phyloP scores from a whole-genome alignment of 2,888 invertebrate species.

The Diloba caeruleocephala region DNA sequence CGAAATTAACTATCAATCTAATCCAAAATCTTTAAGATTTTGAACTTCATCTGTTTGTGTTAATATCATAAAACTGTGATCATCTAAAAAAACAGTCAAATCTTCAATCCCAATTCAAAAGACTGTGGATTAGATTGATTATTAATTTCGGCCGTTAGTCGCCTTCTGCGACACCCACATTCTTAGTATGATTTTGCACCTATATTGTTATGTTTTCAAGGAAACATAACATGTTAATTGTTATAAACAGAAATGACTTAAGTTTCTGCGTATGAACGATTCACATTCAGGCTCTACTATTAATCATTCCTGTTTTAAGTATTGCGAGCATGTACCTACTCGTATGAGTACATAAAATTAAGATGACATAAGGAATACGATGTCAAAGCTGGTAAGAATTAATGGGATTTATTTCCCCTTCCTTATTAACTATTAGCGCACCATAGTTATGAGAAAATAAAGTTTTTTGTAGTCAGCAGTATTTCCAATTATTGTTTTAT shows the following conservation, averaged over 20 bases:
- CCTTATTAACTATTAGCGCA: constrained; percentile 21
- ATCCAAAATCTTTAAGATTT: too few species aligned
- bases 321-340: constrained; percentile 13
- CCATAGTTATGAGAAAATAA: constrained; percentile 33
- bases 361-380: constrained; percentile 33
- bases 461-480: constrained; percentile 19
- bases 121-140: too few species aligned
- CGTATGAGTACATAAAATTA: constrained; percentile 6
- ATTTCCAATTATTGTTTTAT: constrained; percentile 51
- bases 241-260: constrained; percentile 9
- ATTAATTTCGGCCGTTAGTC: too few species aligned
- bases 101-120: too few species aligned
- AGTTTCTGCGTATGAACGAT: constrained; percentile 12
- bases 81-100: too few species aligned
- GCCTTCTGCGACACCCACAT: too few species aligned
- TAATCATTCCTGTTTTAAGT: constrained; percentile 16
- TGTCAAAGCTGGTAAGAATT: constrained; percentile 10
- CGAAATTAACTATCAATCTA: too few species aligned
- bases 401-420: constrained; percentile 34
- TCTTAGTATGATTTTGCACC: too few species aligned
- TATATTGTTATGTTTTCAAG: not conserved
- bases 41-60: too few species aligned
- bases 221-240: not conserved
- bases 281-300: constrained; percentile 1
- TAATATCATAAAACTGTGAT: too few species aligned